A percentile compares a stretch with the other conserved stretches of the same genome.
phyloP scores from a whole-genome alignment of 1,140 invertebrate species.

The Drosophila sp. region DNA sequence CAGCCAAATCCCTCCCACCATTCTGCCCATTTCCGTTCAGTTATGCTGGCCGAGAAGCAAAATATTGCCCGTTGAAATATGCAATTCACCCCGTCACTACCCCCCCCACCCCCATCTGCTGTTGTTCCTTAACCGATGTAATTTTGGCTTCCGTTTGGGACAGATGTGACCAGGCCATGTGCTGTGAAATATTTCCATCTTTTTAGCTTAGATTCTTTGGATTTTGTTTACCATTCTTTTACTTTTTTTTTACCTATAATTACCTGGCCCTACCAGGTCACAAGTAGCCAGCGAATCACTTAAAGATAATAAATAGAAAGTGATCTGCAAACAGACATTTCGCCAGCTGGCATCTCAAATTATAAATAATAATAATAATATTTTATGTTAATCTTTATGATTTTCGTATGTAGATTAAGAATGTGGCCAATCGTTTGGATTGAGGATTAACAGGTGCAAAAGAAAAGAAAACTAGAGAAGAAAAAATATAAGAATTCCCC shows the following conservation, averaged over 20 bases:
- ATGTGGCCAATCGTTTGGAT: too few species aligned
- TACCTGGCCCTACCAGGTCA: background rate
- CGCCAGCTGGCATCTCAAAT: background rate
- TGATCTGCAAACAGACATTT: background rate
- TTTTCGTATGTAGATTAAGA: background rate
- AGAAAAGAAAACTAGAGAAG: too few species aligned
- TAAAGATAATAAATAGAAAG: slow-evolving; percentile 3
- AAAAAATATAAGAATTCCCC: too few species aligned
- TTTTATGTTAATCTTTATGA: slow-evolving; percentile 3
- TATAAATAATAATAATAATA: background rate
- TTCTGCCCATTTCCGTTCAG: background rate
- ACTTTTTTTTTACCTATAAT: slow-evolving; percentile 4
- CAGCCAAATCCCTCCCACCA: slow-evolving; percentile 9
- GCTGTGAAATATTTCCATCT: slow-evolving; percentile 60
- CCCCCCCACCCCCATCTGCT: background rate
- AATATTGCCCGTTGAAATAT: slow-evolving; percentile 61
- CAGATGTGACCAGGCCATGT: slow-evolving; percentile 76
- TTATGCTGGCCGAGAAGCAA: slow-evolving; percentile 2
- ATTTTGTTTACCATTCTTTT: slow-evolving; percentile 37
- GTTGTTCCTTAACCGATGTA: slow-evolving; percentile 28
- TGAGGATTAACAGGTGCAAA: too few species aligned
- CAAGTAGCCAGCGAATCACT: background rate
- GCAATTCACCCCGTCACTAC: slow-evolving; percentile 59
- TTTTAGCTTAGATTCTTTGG: slow-evolving; percentile 25
- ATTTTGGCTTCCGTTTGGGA: slow-evolving; percentile 56